These are phyloP conservation scores for Pseudoips prasinana DNA, from an alignment of 2,888 invertebrate genomes.

Conservation along the genomic window DNA sequence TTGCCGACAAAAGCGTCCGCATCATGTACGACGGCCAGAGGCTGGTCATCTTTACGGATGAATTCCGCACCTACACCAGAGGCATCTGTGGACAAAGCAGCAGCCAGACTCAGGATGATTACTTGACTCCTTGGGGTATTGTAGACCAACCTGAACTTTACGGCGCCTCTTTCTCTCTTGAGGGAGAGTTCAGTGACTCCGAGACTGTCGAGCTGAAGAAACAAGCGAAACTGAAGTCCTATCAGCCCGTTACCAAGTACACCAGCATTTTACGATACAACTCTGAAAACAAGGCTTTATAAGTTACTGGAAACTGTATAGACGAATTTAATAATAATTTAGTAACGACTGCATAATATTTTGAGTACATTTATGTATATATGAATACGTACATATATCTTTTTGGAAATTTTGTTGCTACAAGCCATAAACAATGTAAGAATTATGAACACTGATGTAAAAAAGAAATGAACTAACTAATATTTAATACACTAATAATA, in stretches of 20 bases:
- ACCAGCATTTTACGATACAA: conserved; percentile 44
- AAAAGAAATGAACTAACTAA: no score
- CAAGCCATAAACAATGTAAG: no score
- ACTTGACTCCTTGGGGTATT: conserved; percentile 80
- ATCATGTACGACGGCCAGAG: conserved; percentile 82
- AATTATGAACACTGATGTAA: no score
- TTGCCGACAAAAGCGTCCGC: conserved; percentile 60
- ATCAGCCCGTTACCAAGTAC: conserved; percentile 50
- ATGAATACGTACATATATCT: no score
- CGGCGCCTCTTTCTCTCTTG: conserved; percentile 81
- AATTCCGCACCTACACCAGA: conserved; percentile 77
- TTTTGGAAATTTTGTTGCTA: no score
- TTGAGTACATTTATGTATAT: no score
- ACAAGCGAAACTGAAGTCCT: conserved; percentile 60
- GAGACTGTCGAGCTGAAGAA: conserved; percentile 63
- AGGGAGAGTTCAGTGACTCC: conserved; percentile 64
- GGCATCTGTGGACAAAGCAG: conserved; percentile 86
- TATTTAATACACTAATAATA: no score
- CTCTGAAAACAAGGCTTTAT: conserved; percentile 5
- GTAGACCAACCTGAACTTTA: conserved; percentile 77
- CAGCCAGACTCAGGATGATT: conserved; percentile 81
- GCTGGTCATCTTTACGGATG: conserved; percentile 58
- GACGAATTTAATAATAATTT: no score
- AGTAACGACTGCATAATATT: no score
- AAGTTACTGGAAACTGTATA: no score